phyloP scores from a whole-genome alignment of 2,797 vertebrate species.

The Ceyx erithaca region DNA sequence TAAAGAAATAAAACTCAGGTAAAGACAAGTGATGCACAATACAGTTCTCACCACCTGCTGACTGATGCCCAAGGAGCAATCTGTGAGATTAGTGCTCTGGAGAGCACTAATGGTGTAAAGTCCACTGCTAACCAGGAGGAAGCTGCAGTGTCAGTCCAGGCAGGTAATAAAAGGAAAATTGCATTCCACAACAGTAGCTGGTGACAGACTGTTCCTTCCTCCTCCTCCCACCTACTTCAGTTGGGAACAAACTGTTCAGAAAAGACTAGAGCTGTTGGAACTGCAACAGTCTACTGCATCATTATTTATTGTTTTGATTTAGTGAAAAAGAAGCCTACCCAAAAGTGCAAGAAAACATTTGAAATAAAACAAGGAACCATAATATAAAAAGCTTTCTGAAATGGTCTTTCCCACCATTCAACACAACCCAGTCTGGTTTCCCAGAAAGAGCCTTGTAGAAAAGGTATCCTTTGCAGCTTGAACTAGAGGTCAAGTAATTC shows the following conservation, averaged over 20 bases:
- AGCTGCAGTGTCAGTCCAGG: not conserved
- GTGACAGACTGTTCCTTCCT: not conserved
- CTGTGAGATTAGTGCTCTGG: too few relatives aligned
- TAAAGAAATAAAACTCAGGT: not conserved
- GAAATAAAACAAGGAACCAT: not conserved
- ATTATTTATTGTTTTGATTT: not conserved
- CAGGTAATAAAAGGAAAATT: not conserved
- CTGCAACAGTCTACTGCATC: not conserved
- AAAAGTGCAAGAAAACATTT: not conserved
- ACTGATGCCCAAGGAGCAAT: not conserved
- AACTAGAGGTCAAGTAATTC: conserved; percentile 20
- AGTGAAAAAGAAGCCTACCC: not conserved
- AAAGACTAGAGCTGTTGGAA: not conserved
- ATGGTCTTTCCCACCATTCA: not conserved
- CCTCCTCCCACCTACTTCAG: not conserved
- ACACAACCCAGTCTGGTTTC: not conserved
- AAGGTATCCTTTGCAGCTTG: not conserved
- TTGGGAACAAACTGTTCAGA: not conserved
- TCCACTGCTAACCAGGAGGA: not conserved
- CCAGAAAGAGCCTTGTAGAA: not conserved
- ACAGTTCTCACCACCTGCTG: not conserved
- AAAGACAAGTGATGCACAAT: not conserved
- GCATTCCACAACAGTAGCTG: not conserved
- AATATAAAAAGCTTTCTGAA: not conserved
- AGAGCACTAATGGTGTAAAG: not conserved